phyloP scores from a whole-genome alignment of 2,113 vertebrate species.

The Delphinus delphis region DNA sequence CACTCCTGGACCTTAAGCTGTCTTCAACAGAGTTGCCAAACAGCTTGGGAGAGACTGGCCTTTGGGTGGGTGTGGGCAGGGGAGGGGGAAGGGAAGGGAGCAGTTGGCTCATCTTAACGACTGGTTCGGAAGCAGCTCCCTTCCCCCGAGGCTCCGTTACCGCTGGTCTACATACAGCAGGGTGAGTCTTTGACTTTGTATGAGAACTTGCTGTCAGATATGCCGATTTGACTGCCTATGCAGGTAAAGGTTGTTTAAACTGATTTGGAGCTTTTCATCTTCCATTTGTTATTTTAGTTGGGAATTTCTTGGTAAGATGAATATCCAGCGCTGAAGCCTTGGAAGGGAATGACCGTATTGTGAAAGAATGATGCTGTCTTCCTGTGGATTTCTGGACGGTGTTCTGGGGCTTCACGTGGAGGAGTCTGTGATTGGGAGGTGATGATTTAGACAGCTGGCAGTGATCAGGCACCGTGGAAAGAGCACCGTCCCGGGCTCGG shows the following conservation, averaged over 20 bases:
- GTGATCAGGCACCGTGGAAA: background rate
- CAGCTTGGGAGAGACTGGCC: constrained; percentile 74
- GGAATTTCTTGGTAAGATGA: constrained; percentile 21
- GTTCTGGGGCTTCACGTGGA: background rate
- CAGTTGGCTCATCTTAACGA: background rate
- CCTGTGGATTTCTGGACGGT: background rate
- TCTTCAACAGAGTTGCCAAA: constrained; percentile 68
- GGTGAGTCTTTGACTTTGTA: constrained; percentile 70
- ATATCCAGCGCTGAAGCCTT: background rate
- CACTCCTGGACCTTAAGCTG: constrained; percentile 72
- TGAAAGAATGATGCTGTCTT: background rate
- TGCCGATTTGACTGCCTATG: background rate
- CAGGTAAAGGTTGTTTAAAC: background rate
- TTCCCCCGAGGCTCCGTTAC: background rate
- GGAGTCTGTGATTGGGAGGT: background rate
- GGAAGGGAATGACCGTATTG: background rate
- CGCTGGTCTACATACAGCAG: background rate
- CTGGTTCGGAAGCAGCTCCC: constrained; percentile 53
- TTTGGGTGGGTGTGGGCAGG: constrained; percentile 66
- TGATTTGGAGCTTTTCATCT: background rate
- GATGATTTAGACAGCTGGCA: background rate
- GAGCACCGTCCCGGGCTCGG: background rate
- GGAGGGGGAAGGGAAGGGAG: background rate
- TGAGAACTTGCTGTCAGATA: background rate
- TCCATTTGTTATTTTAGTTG: background rate